A percentile compares a stretch with the other conserved stretches of the same genome.
phyloP scores from a whole-genome alignment of 2,888 invertebrate genomes.

The Tiliacea citrago region DNA sequence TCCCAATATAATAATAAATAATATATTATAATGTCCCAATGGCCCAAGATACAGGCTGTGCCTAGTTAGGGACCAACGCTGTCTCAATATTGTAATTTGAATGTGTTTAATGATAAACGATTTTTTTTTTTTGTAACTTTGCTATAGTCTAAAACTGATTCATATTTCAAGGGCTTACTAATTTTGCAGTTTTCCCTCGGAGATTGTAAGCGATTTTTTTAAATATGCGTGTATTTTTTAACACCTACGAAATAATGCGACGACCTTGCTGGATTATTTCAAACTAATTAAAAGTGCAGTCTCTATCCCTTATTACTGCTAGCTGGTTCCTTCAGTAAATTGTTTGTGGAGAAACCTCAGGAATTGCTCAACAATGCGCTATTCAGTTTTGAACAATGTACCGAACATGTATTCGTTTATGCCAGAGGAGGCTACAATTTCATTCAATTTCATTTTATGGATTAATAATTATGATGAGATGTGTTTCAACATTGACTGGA shows the following conservation, averaged over 20 bases:
- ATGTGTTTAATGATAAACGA: no score
- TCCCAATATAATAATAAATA: no score
- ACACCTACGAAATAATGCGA: no score
- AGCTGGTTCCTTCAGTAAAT: slow-evolving; percentile 21
- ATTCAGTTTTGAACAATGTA: slow-evolving; percentile 59
- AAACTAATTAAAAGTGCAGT: slow-evolving; percentile 37
- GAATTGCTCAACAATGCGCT: slow-evolving; percentile 53
- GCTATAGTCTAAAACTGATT: not conserved
- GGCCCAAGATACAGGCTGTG: no score
- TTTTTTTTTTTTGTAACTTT: no score
- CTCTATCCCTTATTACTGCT: slow-evolving; percentile 26
- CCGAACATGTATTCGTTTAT: slow-evolving; percentile 51
- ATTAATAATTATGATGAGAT: slow-evolving; percentile 52
- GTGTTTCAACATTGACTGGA: slow-evolving; percentile 28
- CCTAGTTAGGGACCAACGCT: no score
- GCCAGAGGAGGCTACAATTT: slow-evolving; percentile 15
- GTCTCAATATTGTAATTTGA: no score
- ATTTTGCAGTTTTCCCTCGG: not conserved
- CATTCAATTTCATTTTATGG: slow-evolving; percentile 24
- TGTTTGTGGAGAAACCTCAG: slow-evolving; percentile 40
- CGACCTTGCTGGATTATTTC: slow-evolving; percentile 23
- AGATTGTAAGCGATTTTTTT: not conserved
- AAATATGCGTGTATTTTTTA: not conserved
- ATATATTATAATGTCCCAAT: no score
- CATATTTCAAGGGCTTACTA: not conserved